Evolutionary conservation across 2,797 vertebrate genomes (phyloP).

Genomic region (Champsocephalus esox): DNA sequence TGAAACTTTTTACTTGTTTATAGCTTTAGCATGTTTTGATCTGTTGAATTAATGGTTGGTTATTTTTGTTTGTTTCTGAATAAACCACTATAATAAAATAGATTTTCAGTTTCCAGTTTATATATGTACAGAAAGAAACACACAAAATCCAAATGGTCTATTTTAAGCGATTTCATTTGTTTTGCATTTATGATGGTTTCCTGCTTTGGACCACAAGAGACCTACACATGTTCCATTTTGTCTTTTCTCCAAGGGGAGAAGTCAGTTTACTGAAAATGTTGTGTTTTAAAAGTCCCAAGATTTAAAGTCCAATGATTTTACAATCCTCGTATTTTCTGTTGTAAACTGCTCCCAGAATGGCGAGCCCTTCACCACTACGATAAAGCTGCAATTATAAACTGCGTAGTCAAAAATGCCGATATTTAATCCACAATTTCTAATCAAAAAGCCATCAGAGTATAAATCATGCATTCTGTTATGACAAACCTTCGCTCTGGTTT

Average conservation of each 20-base stretch:
- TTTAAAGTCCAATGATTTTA: conserved; percentile 42
- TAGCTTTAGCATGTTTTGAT: not conserved
- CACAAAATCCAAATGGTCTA: not conserved
- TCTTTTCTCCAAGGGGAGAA: conserved; percentile 3
- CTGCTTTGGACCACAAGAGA: not conserved
- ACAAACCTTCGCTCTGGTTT: too few species aligned
- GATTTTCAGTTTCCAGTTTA: not conserved
- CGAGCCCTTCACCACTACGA: conserved; percentile 87
- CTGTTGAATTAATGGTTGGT: not conserved
- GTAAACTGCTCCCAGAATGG: conserved; percentile 88
- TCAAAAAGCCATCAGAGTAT: too few species aligned
- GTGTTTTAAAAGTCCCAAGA: too few species aligned
- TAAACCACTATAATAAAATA: not conserved
- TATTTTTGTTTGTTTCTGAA: not conserved
- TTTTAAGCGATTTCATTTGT: not conserved
- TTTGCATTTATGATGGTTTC: not conserved
- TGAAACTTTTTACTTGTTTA: not conserved
- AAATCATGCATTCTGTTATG: too few species aligned
- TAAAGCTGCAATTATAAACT: conserved; percentile 71
- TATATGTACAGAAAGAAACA: conserved; percentile 1
- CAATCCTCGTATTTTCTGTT: conserved; percentile 79
- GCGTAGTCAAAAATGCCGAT: too few species aligned
- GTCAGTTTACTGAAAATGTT: not conserved
- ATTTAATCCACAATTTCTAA: too few species aligned
- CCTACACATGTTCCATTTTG: not conserved